Evolutionary conservation across 2,888 invertebrate genomes (phyloP), one percentile per base, ranked within the genome.

Genomic region (Choristoneura rosaceana): DNA sequence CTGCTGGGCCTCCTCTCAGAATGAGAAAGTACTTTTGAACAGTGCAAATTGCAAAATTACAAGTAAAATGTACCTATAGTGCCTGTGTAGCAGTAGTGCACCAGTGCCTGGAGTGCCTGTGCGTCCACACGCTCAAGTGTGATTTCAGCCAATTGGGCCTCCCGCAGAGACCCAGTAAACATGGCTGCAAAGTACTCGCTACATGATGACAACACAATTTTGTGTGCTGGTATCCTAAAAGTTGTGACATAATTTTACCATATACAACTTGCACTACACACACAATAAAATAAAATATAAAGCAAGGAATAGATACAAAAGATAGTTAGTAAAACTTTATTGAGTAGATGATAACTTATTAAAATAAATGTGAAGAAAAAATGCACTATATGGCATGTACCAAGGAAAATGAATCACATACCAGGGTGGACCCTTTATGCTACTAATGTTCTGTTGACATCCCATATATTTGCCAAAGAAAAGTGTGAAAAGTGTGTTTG

Each of bases 151-250:
- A 98, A 96, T 75, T 95, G 96, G 7, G 98, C 96, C 92, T 99
- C 99, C 78, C 96, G 95, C 76, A 99, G 92, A 71, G 97, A 97
- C 71, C 97, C 97, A 38, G 98, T 98, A 87, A 99, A 99, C 99
- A 99, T 99, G 59, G 98, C 98, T 60, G 97, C 97, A 94, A 99
- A 99, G 90, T 99, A 99, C 89, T 98, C 98, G 80, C 98, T 98
- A 73, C 98, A 97, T 59, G 98, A 98, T 80, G 98, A 97, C 77
- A 99, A 95, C 68, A 99, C 97, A 77, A 99, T 94, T 83, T 98
- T 97, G 92, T 98, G 98, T 41, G 98, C 98, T 76, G 96, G 95
- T 81, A 98, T 96, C 80, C 96, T 95, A 55, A 55, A 55, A 55
- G 25, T 3, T 55, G 25, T 55, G 4, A 4, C 4, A 47, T 15